Base-by-base conservation (phyloP, 1,140 invertebrate genomes). In the Eumeta japonica region DNA sequence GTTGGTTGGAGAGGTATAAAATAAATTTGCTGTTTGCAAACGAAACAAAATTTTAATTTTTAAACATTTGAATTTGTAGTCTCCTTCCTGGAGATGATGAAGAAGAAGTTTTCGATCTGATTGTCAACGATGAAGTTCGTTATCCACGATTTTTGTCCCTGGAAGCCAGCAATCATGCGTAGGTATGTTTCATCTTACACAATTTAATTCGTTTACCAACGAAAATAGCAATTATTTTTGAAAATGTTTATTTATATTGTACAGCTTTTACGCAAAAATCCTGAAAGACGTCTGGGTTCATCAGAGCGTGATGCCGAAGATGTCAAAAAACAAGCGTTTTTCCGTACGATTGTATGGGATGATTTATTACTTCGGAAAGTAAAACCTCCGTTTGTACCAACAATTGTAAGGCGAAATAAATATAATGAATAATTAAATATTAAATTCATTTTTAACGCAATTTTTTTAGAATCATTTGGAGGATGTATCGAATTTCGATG, bases 31-130 rank as follows among this genome's bases (percentile, higher is more conserved):
- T n/a, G n/a, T n/a, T n/a, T n/a, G n/a, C n/a, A n/a, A n/a, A n/a
- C n/a, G n/a, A n/a, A n/a, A n/a, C n/a, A n/a, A n/a, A n/a, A n/a
- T n/a, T n/a, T n/a, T n/a, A n/a, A n/a, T n/a, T n/a, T n/a, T n/a
- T n/a, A n/a, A n/a, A n/a, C n/a, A n/a, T n/a, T n/a, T n/a, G n/a
- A n/a, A n/a, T n/a, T n/a, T n/a, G n/a, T 52, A 89, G 88, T 31
- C 97, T 97, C 32, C 99, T 99, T 79, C 96, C 96, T 34, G 97
- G 97, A 31, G 97, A 99, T 71, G 96, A 99, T 68, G 97, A 99
- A 73, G 97, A 99, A 62, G 97, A 99, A 83, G 97, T 99, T 13
- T 99, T 99, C 77, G 97, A 99, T 78, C 97, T 93, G 16, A 99
- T 99, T 70, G 97, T 99, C 3, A 98, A 98, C 67, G 96, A 98